A percentile compares a stretch with the other conserved stretches of the same genome.
These are phyloP conservation scores for Hesperia comma DNA, from an alignment of 2,888 invertebrate genomes.

Conservation along the genomic window DNA sequence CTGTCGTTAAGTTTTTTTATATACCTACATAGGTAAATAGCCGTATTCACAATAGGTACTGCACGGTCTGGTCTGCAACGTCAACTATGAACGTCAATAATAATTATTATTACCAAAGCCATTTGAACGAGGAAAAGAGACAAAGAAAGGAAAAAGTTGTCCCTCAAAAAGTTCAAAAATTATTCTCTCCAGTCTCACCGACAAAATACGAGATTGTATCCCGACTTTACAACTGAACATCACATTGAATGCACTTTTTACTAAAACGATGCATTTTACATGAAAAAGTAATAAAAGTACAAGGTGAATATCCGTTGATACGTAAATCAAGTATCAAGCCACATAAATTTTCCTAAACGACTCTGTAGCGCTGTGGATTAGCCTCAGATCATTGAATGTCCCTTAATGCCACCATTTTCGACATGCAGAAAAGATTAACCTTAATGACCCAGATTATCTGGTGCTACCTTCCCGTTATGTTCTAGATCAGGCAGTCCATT, in stretches of 20 bases:
- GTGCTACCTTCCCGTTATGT: constrained; percentile 3
- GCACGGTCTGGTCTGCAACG: too few relatives aligned
- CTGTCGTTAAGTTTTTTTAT: too few relatives aligned
- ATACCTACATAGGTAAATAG: too few relatives aligned
- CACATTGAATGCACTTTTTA: neutral
- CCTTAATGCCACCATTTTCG: constrained; percentile 32
- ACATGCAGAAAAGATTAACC: constrained; percentile 33
- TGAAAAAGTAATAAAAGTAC: neutral
- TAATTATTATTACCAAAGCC: too few relatives aligned
- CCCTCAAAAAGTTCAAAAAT: too few relatives aligned
- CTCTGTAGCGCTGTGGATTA: constrained; percentile 28
- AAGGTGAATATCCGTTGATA: constrained; percentile 7
- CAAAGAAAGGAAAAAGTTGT: too few relatives aligned
- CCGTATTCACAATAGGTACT: too few relatives aligned
- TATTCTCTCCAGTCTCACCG: too few relatives aligned
- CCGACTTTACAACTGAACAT: too few relatives aligned
- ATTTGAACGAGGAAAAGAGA: too few relatives aligned
- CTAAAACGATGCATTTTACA: neutral
- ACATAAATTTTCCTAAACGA: constrained; percentile 31
- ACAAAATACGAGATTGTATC: too few relatives aligned
- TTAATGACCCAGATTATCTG: constrained; percentile 29
- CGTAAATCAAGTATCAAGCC: constrained; percentile 30
- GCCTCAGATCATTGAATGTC: constrained; percentile 32
- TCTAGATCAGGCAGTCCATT: constrained; percentile 11
- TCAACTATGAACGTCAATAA: too few relatives aligned